phyloP scores from a whole-genome alignment of 1,140 invertebrate species.

The Ooceraea biroi region DNA sequence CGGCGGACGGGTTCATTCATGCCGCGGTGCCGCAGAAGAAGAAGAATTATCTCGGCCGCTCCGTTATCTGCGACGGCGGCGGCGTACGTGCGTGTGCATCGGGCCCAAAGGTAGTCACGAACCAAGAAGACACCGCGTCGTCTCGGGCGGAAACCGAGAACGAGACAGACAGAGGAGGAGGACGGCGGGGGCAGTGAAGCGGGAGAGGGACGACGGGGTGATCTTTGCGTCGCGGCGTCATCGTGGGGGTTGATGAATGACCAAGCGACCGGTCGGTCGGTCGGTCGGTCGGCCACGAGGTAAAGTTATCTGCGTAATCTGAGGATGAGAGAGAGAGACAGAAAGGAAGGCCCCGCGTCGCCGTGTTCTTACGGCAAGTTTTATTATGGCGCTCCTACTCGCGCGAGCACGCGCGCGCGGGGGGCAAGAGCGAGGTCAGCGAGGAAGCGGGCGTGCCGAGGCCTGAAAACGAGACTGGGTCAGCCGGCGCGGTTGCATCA shows the following conservation, averaged over 20 bases:
- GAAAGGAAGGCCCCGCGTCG: constrained; percentile 39
- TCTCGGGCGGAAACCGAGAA: constrained; percentile 36
- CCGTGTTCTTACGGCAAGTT: constrained; percentile 77
- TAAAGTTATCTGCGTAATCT: constrained; percentile 85
- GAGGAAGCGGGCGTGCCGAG: constrained; percentile 53
- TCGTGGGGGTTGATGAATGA: constrained; percentile 83
- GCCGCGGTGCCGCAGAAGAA: constrained; percentile 61
- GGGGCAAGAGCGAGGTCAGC: constrained; percentile 83
- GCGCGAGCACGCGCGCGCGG: neutral
- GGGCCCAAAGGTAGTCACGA: constrained; percentile 70
- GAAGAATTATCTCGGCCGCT: constrained; percentile 73
- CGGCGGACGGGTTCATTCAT: constrained; percentile 72
- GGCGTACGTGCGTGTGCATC: constrained; percentile 72
- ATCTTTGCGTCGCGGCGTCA: constrained; percentile 53
- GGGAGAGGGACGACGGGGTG: neutral
- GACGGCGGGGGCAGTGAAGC: neutral
- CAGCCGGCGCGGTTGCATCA: constrained; percentile 78
- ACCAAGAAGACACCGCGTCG: constrained; percentile 66
- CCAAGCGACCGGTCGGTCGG: constrained; percentile 10
- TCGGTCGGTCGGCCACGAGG: constrained; percentile 79
- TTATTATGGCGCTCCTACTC: constrained; percentile 74
- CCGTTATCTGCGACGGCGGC: constrained; percentile 71
- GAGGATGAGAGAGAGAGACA: constrained; percentile 72
- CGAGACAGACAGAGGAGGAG: constrained; percentile 14
- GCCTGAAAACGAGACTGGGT: constrained; percentile 81